Evolutionary conservation across 2,113 vertebrate genomes (phyloP), one percentile per base, ranked within the genome.

Genomic region (Zosterops pallidus): DNA sequence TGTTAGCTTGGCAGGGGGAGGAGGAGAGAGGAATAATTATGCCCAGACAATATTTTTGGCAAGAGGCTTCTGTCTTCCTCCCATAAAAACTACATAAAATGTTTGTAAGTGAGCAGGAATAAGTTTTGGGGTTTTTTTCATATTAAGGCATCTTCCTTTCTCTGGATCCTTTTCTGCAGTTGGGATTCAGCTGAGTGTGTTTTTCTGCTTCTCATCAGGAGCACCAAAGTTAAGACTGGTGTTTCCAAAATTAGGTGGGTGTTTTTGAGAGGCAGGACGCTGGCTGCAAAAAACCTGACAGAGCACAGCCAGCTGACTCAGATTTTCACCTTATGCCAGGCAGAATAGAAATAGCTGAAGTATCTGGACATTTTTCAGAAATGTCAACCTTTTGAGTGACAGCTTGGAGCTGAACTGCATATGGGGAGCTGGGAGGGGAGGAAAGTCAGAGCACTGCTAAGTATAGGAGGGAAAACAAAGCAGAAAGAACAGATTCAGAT

Each of bases 341-440:
- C 93, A 82, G 93, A 92, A 93, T 68, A 92, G 93, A 96, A 96
- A 93, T 90, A 96, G 93, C 83, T 94, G 76, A 90, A 95, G 90
- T 93, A 96, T 95, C 88, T 96, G 94, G 94, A 83, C 8, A 4
- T 20, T 89, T 83, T 96, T 95, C 83, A 89, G 79, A 92, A 86
- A 79, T 93, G 83, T 92, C 83, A 76, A 46, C 64, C 41, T 67
- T 78, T 42, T 76, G 92, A 95, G 77, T 69, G 88, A 78, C 95
- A 90, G 63, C 64, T 89, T 90, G 89, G 88, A 93, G 68, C 83
- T 83, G 68, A 94, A 16, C 47, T 83, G n/a, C 6, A 14, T 55
- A 31, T 11, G n/a, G 75, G 55, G 47, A 92, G 25, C 55, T 29
- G 37, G 35, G 44, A 12, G 23, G 25, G 52, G 46, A 65, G 75